Evolutionary conservation across 2,888 invertebrate genomes (phyloP).

Genomic region (Coelogynopora nodosa): DNA sequence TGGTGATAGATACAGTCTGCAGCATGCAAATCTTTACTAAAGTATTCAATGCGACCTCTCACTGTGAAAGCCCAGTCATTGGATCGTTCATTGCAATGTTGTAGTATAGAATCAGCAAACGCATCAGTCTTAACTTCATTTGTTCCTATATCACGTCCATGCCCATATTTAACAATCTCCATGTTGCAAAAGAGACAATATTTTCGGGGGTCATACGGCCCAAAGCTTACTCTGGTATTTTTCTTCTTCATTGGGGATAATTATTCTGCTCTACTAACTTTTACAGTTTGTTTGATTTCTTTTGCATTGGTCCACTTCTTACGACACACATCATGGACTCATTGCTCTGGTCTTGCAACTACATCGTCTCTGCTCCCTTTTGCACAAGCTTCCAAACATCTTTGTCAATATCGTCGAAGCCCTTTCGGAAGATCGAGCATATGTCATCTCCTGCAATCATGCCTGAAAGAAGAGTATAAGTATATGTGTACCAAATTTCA

Average conservation of each 20-base stretch:
- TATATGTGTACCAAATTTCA: too few relatives aligned
- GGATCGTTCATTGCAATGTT: neutral
- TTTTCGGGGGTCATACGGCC: neutral
- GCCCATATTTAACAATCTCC: neutral
- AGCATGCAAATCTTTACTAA: neutral
- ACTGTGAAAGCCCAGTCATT: neutral
- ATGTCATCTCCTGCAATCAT: neutral
- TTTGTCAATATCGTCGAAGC: neutral
- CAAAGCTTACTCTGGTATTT: neutral
- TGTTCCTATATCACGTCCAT: neutral
- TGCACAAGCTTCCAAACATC: neutral
- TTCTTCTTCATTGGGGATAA: neutral
- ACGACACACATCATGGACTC: neutral
- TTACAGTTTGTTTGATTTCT: neutral
- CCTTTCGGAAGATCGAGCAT: neutral
- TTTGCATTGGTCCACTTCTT: neutral
- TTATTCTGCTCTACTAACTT: neutral
- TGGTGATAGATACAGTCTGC: neutral
- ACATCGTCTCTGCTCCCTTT: neutral
- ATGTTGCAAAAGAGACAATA: neutral
- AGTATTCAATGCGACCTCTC: constrained; percentile 10
- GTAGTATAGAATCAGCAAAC: neutral
- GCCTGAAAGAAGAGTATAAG: too few relatives aligned
- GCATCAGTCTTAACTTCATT: neutral
- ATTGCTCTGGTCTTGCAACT: neutral